Percentiles rank a stretch among this genome's conserved stretches.
phyloP scores from a whole-genome alignment of 2,888 invertebrate species.

The Pheosia tremula region DNA sequence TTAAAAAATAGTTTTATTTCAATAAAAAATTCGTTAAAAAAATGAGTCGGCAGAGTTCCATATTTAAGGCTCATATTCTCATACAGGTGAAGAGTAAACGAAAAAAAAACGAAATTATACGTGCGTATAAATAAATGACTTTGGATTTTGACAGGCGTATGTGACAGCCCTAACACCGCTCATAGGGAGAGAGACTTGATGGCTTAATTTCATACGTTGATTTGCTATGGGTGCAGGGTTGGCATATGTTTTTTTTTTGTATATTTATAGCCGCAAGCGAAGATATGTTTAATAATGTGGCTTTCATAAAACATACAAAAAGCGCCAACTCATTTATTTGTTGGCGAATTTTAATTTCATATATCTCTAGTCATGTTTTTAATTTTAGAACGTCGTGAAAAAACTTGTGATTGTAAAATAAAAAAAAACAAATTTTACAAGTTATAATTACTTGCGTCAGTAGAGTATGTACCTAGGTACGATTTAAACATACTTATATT shows the following conservation, averaged over 20 bases:
- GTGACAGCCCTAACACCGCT: conserved; percentile 48
- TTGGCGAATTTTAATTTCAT: conserved; percentile 1
- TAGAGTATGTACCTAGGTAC: too few species aligned
- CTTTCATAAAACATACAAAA: neutral
- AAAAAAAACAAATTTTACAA: too few species aligned
- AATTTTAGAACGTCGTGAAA: conserved; percentile 2
- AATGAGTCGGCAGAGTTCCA: too few species aligned
- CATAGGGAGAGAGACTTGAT: conserved; percentile 68
- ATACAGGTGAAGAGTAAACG: too few species aligned
- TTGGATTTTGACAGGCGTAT: neutral
- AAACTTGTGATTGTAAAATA: neutral
- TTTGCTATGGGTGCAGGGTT: conserved; percentile 67
- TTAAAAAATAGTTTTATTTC: too few species aligned
- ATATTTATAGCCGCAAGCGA: conserved; percentile 26
- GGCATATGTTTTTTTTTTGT: conserved; percentile 41
- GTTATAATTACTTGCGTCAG: neutral
- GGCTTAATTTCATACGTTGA: conserved; percentile 73
- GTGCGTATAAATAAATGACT: too few species aligned
- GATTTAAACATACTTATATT: too few species aligned
- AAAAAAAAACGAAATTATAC: too few species aligned
- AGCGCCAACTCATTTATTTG: neutral
- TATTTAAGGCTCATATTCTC: too few species aligned
- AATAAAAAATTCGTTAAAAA: too few species aligned
- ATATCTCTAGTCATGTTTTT: conserved; percentile 21
- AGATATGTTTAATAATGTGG: conserved; percentile 12